Evolutionary conservation across 2,113 vertebrate genomes (phyloP), one percentile per base, ranked within the genome.

Genomic region (Colistium nudipinnis): DNA sequence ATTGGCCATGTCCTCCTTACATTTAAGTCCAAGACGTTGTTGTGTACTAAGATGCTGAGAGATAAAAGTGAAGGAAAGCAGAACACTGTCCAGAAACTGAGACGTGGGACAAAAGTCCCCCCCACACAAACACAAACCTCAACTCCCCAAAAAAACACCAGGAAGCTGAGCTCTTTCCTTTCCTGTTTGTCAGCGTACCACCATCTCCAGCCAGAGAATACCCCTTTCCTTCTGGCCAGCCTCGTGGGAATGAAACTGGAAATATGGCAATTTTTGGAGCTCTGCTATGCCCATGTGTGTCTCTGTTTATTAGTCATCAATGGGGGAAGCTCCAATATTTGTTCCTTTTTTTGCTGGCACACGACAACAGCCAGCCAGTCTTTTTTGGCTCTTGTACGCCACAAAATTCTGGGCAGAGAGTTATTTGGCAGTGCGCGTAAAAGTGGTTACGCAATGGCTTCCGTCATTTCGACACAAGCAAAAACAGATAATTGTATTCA

Each of bases 171-270:
- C 67, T 45, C 60, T 78, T 43, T 28, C 41, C 59, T 52, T 78
- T 81, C 68, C 73, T 39, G 49, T 65, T 53, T 44, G 36, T 54
- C 41, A n/a, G 54, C 39, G 17, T 61, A 74, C 78, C 79, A 70
- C 45, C 69, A 61, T 53, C 57, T 66, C 65, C 62, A 69, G 72
- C 84, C 77, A 83, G 79, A 88, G 83, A 87, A 83, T 76, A 84
- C 81, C 84, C 86, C 79, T 72, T 84, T 80, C 76, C 67, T 84
- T 73, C 85, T 87, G 85, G 85, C 82, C 70, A 17, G 81, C 79
- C 81, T 87, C 70, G 81, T 90, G 88, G 88, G 87, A 91, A 90
- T 80, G 73, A 83, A 64, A 49, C 80, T 83, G 74, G 75, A 87
- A 81, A 87, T 59, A 69, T 75, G 80, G 57, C 76, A 25, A 59